These are phyloP conservation scores for Laodelphax striatellus DNA, from an alignment of 1,140 invertebrate species.

Conservation along the genomic window DNA sequence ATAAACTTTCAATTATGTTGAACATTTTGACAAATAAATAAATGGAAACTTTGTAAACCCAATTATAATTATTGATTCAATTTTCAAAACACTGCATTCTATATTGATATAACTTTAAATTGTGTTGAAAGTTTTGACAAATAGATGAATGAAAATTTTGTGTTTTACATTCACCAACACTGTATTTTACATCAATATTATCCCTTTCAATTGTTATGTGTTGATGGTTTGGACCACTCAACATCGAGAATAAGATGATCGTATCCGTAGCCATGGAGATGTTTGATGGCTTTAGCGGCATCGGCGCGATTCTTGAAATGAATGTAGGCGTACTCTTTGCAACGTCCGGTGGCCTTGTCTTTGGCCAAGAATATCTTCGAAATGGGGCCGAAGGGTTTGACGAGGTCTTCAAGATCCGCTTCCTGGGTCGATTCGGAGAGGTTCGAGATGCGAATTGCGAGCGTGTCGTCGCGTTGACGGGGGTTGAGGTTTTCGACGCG, in stretches of 20 bases:
- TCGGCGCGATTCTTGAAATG: constrained; percentile 84
- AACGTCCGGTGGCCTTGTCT: constrained; percentile 67
- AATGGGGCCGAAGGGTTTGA: constrained; percentile 81
- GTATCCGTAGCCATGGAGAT: constrained; percentile 90
- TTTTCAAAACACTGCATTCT: too few species aligned
- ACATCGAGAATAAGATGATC: constrained; percentile 97
- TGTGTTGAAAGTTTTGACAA: too few species aligned
- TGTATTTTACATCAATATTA: too few species aligned
- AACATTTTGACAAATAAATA: too few species aligned
- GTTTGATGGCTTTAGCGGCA: constrained; percentile 81
- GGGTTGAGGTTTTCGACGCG: constrained; percentile 57
- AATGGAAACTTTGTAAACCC: too few species aligned
- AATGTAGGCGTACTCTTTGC: constrained; percentile 93
- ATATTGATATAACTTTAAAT: too few species aligned
- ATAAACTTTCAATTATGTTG: too few species aligned
- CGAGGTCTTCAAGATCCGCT: constrained; percentile 89
- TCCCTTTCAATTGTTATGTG: too few species aligned
- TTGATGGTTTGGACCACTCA: constrained; percentile 86
- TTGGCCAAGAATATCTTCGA: constrained; percentile 80
- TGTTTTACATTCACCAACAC: too few species aligned
- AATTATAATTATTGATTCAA: too few species aligned
- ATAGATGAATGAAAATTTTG: too few species aligned
- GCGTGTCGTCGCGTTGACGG: constrained; percentile 58
- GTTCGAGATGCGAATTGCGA: constrained; percentile 93
- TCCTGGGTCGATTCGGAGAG: constrained; percentile 93